Base-by-base conservation (phyloP, 2,888 invertebrate genomes). In the Lasioglossum marginatum region DNA sequence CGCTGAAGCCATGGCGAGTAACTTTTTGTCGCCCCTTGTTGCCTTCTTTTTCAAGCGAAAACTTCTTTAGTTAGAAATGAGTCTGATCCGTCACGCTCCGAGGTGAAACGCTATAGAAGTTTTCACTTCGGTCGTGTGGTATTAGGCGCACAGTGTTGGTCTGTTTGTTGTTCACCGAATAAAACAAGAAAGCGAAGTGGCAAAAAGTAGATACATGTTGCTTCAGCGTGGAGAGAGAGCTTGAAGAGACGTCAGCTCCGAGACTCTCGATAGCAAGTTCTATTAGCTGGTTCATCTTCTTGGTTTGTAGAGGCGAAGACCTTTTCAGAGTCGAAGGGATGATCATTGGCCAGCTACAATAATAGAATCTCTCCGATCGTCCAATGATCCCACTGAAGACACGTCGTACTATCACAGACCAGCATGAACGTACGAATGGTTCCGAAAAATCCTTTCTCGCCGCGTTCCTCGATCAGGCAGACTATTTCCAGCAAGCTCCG, bases 391-490 rank as follows among this genome's bases (percentile, higher is more conserved):
- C 73, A 37, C 76, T 79, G 79, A 88, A 89, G 85, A 88, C 79
- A 86, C 84, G 80, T 82, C 89, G 79, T 85, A 90, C 86, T 90
- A 90, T 90, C 89, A 91, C 89, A 88, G 85, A 87, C 83, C 90
- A 89, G 79, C 81, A 73, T 84, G 73, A 86, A 83, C 73, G 82
- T 82, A 79, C 82, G 80, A 48, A 37, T 48, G 74, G 72, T 68
- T 75, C 63, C 79, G 37, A 12, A 79, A 79, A 85, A 77, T 40
- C 12, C 27, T 81, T 34, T 23, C 52, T 52, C 52, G 52, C 73
- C 27, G 60, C 27, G 60, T 60, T 27, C 16, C 27, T 60, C 60
- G 60, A 31, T 60, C 60, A 27, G 60, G 16, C 60, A 60, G 60
- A 60, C 60, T 34, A 79, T 81, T 76, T 81, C 63, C 85, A 77